Conservation (phyloP, 2,797 vertebrate species). For the Sebastiscus tertius region DNA sequence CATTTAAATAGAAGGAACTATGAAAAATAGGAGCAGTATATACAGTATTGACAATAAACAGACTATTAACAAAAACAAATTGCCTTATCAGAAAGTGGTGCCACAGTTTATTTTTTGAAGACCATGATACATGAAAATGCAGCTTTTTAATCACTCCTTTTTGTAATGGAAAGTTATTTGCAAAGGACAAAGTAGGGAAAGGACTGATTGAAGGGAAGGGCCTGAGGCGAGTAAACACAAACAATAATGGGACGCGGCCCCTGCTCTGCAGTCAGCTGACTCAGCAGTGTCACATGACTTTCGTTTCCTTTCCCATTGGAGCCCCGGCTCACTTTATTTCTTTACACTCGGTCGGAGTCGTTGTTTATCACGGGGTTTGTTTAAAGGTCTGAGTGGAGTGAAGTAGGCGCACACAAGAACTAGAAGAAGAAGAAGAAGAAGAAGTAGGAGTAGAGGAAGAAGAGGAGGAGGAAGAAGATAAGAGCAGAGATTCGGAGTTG, state of each 20-base stretch:
- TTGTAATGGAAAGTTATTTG: not conserved
- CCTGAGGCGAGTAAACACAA: not conserved
- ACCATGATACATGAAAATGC: not conserved
- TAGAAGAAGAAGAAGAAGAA: not conserved
- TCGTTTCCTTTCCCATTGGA: slow-evolving; percentile 76
- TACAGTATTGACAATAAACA: too few relatives aligned
- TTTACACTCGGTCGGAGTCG: accelerated
- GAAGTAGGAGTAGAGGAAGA: not conserved
- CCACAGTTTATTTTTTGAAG: not conserved
- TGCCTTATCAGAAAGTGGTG: not conserved
- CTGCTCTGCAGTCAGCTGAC: slow-evolving; percentile 78
- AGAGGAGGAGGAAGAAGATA: not conserved
- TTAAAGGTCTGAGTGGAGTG: not conserved
- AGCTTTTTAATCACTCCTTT: not conserved
- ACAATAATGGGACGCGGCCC: not conserved
- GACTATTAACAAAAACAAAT: too few relatives aligned
- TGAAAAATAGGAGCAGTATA: too few relatives aligned
- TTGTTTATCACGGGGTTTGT: accelerated
- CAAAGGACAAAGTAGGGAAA: not conserved
- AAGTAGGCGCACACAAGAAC: not conserved
- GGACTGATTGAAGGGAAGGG: not conserved
- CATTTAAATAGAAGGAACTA: too few relatives aligned
- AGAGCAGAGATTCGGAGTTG: not conserved
- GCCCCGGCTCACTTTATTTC: too few relatives aligned
- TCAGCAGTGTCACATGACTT: slow-evolving; percentile 83